A percentile compares a stretch with the other conserved stretches of the same genome.
These are phyloP conservation scores for Pica pica DNA, from an alignment of 2,113 vertebrate genomes.

Conservation along the genomic window DNA sequence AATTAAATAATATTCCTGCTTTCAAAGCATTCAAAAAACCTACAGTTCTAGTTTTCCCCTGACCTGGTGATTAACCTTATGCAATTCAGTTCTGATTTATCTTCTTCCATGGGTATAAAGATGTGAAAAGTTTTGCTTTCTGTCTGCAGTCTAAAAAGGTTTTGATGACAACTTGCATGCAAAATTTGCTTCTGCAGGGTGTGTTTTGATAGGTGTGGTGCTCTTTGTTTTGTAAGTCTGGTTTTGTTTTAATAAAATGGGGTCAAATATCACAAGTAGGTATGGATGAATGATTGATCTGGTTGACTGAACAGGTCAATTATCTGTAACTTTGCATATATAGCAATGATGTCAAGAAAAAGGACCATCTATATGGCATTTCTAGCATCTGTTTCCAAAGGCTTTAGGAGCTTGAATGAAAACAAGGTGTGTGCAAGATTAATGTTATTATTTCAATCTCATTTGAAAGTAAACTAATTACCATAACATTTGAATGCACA, in stretches of 20 bases:
- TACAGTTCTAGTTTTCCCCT: background rate
- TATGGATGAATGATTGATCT: background rate
- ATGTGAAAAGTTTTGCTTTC: background rate
- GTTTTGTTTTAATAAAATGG: background rate
- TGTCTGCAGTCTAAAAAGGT: background rate
- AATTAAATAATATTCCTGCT: background rate
- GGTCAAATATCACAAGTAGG: background rate
- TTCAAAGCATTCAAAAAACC: background rate
- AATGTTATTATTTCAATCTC: background rate
- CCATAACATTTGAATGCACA: background rate
- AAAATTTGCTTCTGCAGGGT: background rate
- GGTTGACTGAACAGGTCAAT: background rate
- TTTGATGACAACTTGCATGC: background rate
- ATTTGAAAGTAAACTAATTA: background rate
- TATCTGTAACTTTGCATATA: background rate
- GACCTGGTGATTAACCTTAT: background rate
- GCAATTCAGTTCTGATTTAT: background rate
- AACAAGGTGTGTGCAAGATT: background rate
- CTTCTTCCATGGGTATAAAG: background rate
- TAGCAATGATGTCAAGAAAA: background rate
- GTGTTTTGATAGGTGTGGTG: background rate
- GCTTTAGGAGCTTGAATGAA: background rate
- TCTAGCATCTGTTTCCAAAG: background rate
- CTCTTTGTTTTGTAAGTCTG: background rate
- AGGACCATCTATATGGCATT: background rate